Percentiles rank a stretch among this genome's conserved stretches.
Conservation (phyloP, 2,888 invertebrate species). For the Digitonthophagus gazella region DNA sequence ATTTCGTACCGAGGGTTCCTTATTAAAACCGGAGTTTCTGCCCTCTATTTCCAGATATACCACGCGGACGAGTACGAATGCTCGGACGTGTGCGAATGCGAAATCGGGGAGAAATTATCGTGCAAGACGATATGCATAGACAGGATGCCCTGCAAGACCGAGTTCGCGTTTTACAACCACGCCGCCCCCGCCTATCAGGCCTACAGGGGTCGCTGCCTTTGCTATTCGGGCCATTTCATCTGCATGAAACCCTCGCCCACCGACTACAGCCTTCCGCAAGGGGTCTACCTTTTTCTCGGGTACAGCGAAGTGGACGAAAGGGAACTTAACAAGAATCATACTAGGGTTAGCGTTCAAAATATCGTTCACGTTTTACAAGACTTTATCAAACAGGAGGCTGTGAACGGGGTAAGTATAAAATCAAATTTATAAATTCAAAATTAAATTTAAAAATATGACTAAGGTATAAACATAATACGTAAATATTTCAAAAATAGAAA, state of each 20-base stretch:
- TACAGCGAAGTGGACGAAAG: constrained; percentile 89
- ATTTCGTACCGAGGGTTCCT: background rate
- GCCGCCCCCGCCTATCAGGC: constrained; percentile 89
- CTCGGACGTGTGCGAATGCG: constrained; percentile 87
- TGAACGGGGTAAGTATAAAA: constrained; percentile 61
- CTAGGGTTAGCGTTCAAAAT: constrained; percentile 80
- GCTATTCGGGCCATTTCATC: constrained; percentile 88
- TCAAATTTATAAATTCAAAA: background rate
- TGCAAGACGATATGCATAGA: constrained; percentile 89
- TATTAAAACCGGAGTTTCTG: background rate
- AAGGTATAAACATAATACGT: no score
- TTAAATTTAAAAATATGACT: no score
- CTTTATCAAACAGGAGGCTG: constrained; percentile 70
- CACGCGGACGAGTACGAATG: constrained; percentile 85
- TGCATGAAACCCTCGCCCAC: constrained; percentile 83
- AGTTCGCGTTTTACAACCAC: constrained; percentile 87
- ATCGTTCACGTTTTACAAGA: constrained; percentile 79
- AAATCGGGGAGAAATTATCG: constrained; percentile 71
- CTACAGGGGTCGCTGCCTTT: constrained; percentile 83
- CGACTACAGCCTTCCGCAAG: constrained; percentile 76
- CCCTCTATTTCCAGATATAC: constrained; percentile 65
- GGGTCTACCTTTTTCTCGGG: constrained; percentile 84
- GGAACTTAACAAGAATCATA: constrained; percentile 72
- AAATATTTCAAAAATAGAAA: no score
- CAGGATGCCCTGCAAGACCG: constrained; percentile 81